Evolutionary conservation across 2,113 vertebrate species (phyloP).

Genomic region (Zingel zingel): DNA sequence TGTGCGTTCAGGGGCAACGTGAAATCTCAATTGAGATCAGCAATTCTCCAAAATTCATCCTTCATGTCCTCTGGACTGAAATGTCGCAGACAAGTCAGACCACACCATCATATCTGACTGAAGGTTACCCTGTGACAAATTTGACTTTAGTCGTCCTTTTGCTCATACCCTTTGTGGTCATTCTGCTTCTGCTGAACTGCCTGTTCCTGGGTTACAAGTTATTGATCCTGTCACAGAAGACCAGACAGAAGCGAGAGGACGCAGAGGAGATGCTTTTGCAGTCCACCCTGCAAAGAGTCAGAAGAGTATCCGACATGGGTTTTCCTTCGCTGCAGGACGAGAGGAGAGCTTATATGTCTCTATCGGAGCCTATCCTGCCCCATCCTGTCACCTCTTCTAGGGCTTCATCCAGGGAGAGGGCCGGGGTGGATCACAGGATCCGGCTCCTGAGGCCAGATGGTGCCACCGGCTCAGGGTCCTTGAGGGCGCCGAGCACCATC

Average conservation of each 20-base stretch:
- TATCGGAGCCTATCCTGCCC: slow-evolving; percentile 74
- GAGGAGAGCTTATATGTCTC: slow-evolving; percentile 64
- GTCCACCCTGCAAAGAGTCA: slow-evolving; percentile 64
- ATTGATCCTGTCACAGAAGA: slow-evolving; percentile 64
- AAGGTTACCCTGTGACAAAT: slow-evolving; percentile 69
- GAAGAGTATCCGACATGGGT: slow-evolving; percentile 50
- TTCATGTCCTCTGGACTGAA: slow-evolving; percentile 66
- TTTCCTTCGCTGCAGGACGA: slow-evolving; percentile 53
- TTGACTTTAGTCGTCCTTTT: slow-evolving; percentile 82
- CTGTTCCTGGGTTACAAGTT: slow-evolving; percentile 84
- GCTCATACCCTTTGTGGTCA: slow-evolving; percentile 84
- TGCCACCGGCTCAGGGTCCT: slow-evolving; percentile 71
- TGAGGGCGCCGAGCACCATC: slow-evolving; percentile 74
- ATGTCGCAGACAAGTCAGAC: slow-evolving; percentile 79
- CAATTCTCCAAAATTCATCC: slow-evolving; percentile 11
- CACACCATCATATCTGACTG: slow-evolving; percentile 54
- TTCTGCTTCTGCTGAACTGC: slow-evolving; percentile 84
- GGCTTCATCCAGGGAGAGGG: slow-evolving; percentile 76
- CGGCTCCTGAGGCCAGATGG: slow-evolving; percentile 78
- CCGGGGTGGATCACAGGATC: slow-evolving; percentile 59
- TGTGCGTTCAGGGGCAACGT: slow-evolving; percentile 42
- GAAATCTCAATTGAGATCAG: slow-evolving; percentile 29
- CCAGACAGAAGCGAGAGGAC: slow-evolving; percentile 37
- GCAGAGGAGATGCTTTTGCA: slow-evolving; percentile 68
- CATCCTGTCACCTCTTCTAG: slow-evolving; percentile 81